Base-by-base conservation (phyloP, 2,888 invertebrate species). In the Notodonta dromedarius region DNA sequence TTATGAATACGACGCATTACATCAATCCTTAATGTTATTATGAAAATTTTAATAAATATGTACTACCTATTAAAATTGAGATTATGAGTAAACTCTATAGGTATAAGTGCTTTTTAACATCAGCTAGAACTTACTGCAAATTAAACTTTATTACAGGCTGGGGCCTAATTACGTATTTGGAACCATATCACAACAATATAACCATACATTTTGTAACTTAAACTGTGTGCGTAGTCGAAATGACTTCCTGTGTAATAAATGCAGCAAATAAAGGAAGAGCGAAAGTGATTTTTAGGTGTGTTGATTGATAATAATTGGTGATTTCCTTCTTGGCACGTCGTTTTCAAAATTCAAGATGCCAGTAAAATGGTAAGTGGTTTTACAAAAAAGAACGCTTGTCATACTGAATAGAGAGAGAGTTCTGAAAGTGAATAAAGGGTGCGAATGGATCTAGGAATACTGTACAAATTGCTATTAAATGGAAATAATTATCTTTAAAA, bases 201-300 rank as follows among this genome's bases (percentile, higher is more conserved):
- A 7, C 44, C 44, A 44, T 44, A 4, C n/a, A 44, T 44, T 83
- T 80, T 14, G 24, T 52, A 7, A 24, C 24, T 24, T 35, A 5
- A 35, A 35, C 35, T 35, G n/a, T 35, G 35, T 6, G 35, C 2
- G 4, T 35, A 35, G 35, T 24, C 24, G 24, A 24, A 24, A 24
- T 24, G 24, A 24, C 24, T 24, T 24, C 24, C 24, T 24, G 24
- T 24, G 2, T 24, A 55, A 55, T 55, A 6, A 11, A 55, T 40
- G 40, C 55, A 14, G 32, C 8, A 35, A 52, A 52, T 13, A 52
- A 13, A 32, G 16, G 9, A 50, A 16, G 32, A 52, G 52, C 32
- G 52, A 52, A 52, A 52, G 52, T 32, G 52, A 35, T 52, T 52
- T 52, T 32, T 16, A 52, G 11, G 32, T 32, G 32, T 12, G 32